Base-by-base conservation (phyloP, 30 jellyfish, hydroid and myxozoan species). In the Hydractinia symbiolongicarpus region DNA sequence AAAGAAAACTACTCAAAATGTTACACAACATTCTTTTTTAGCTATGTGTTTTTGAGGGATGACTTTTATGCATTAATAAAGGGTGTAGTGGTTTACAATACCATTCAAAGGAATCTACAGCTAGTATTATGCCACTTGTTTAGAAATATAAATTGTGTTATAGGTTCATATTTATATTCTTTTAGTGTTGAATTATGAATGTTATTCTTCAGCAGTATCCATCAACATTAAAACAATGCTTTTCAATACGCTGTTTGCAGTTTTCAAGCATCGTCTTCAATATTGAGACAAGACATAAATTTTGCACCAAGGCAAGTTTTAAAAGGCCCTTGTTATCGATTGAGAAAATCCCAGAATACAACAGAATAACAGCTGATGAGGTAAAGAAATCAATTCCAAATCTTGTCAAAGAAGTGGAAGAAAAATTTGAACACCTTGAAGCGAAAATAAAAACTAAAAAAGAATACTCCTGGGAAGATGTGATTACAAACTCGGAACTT, bases 311-410 rank as follows among this genome's bases (percentile, higher is more conserved):
- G 10, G 88, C 72, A 50, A 8, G 76, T 8, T 13, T 17, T 16
- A 82, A 87, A 78, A 84, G 86, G 54, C 81, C 84, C 21, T 78
- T 87, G 20, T 86, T 85, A 50, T 74, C 73, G 19, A 77, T 73
- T 44, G 58, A 55, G 4, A 88, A 85, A 50, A 56, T 81, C 78
- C 72, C 79, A 60, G 66, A 71, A 5, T 71, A 20, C 50, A 74
- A 72, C 62, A 77, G 78, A 61, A 86, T 87, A 66, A 73, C 84
- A 54, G 91, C 88, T 5, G 77, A 75, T 17, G 75, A 74, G 53
- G 88, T 87, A 30, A 86, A 87, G 19, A 87, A 76, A 44, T 90
- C 88, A 75, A 77, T 87, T 54, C 95, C 95, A 6, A 55, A 4
- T 16, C 85, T 87, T 9, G 84, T 87, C 6, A 81, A 77, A 9